These are phyloP conservation scores for Platorchestia sp. DNA, from an alignment of 1,140 invertebrate genomes.

Conservation along the genomic window DNA sequence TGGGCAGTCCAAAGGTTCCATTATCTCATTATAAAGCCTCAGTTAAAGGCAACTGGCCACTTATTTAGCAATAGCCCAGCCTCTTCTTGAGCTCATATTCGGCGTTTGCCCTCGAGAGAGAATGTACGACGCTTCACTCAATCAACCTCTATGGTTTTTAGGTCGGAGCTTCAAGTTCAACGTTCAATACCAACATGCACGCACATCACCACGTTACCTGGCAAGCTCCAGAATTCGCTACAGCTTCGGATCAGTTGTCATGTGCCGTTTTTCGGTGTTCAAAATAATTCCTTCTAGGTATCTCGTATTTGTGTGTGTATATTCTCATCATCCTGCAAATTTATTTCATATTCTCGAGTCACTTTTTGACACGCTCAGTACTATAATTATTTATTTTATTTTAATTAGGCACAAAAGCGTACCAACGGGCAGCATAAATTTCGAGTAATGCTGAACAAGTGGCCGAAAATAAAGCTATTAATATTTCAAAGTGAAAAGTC, in stretches of 20 bases:
- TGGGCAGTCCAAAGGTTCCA: constrained; percentile 14
- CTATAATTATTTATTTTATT: no score
- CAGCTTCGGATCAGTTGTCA: background rate
- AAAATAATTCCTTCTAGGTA: no score
- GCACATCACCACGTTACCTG: background rate
- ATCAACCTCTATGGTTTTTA: background rate
- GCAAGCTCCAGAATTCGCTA: background rate
- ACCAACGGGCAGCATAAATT: no score
- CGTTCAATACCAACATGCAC: background rate
- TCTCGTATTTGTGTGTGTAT: no score
- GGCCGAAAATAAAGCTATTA: no score
- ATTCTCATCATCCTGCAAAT: no score
- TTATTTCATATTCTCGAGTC: no score
- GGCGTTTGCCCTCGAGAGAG: background rate
- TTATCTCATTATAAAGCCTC: constrained; percentile 47
- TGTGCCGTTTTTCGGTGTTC: background rate
- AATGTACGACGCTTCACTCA: background rate
- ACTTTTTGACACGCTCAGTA: no score
- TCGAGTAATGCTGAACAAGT: no score
- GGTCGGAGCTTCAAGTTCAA: background rate
- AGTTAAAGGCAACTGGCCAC: constrained; percentile 34
- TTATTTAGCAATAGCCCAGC: constrained; percentile 26
- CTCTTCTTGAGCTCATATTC: background rate
- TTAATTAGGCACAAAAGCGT: no score
- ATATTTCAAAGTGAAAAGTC: no score